Evolutionary conservation across 37 sponge, comb jelly and placozoan species (phyloP), one percentile per base, ranked within the genome.

Genomic region (Agelas oroides): DNA sequence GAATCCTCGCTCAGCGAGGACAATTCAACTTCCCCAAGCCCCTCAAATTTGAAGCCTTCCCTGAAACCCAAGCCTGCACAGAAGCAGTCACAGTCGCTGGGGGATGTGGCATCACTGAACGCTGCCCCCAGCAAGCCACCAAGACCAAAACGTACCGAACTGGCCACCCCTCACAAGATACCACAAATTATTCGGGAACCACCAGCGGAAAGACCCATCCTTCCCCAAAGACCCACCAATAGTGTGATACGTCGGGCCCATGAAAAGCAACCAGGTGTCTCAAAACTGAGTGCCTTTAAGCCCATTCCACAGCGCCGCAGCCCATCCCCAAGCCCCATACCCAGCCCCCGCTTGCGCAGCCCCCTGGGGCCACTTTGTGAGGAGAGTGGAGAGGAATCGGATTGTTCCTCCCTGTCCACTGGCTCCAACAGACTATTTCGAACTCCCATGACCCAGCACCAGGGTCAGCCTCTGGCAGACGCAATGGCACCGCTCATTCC

Each of bases 1-100:
- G 69, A 67, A 12, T 67, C 69, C 12, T 67, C 69, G 35, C 23
- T 67, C 34, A 67, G 69, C 69, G 69, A 67, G 69, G 69, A 67
- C 62, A 61, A 25, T 8, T 46, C 46, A 12, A 46, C 6, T 8
- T 46, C 46, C 8, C 46, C 46, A 46, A 46, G 6, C 46, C 46
- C 46, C 3, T 8, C 8, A 8, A 46, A 46, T 8, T 46, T 8
- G 3, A 46, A 46, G 8, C 46, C 46, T 8, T 8, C 46, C 6
- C 46, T 46, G 46, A 46, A 46, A 8, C 46, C 46, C 46, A 46
- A 46, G 46, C 46, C 46, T 46, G 5, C 14, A 2, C 62, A 61
- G n/a, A 25, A 13, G 11, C 2, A 11, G 27, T 61, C 62, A 2
- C 2, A 61, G 25, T 11, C 62, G 46, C 46, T 12, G 11, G 62